Evolutionary conservation across 2,113 vertebrate genomes (phyloP).

Genomic region (Bagarius yarrelli): DNA sequence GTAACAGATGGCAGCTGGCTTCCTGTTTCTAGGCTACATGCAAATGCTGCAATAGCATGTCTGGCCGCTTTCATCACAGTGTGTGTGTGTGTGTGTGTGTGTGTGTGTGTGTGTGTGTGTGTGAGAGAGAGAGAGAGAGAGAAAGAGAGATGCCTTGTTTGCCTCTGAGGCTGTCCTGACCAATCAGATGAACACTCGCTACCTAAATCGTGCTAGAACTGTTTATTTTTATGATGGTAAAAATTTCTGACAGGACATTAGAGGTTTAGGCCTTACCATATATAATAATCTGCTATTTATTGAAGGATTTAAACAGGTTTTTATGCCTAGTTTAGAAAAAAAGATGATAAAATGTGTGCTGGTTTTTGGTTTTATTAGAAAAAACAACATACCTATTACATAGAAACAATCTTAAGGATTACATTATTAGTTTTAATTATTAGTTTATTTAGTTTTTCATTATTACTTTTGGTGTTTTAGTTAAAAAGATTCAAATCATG

Average conservation of each 20-base stretch:
- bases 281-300: not conserved
- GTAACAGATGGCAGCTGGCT: constrained; percentile 14
- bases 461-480: too few species aligned
- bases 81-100: constrained; percentile 7
- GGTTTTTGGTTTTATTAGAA: too few species aligned
- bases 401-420: too few species aligned
- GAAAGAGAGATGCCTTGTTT: constrained; percentile 12
- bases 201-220: not conserved
- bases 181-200: constrained; percentile 1
- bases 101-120: constrained; percentile 1
- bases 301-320: not conserved
- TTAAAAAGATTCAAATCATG: too few species aligned
- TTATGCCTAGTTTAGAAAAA: too few species aligned
- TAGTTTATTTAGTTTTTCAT: too few species aligned
- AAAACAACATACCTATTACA: too few species aligned
- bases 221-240: not conserved
- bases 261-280: not conserved
- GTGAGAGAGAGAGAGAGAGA: constrained; percentile 25
- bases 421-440: too few species aligned
- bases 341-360: not conserved
- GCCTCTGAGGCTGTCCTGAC: constrained; percentile 3
- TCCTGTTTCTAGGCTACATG: constrained; percentile 39
- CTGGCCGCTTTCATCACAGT: constrained; percentile 8
- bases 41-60: constrained; percentile 33
- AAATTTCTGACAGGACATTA: not conserved